Evolutionary conservation across 2,797 vertebrate species (phyloP).

Genomic region (Etheostoma perlongum): DNA sequence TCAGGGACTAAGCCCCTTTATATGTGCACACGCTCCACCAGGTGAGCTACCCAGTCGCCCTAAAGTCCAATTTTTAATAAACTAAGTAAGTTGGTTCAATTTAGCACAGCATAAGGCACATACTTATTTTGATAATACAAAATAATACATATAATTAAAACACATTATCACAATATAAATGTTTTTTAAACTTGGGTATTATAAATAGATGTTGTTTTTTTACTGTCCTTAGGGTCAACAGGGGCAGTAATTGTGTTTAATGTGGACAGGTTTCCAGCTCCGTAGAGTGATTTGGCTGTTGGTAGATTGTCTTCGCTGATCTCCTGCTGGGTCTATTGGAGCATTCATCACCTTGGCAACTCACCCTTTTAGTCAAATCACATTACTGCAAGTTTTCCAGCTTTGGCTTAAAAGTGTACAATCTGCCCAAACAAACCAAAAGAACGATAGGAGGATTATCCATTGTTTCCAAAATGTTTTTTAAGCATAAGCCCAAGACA

Average conservation of each 20-base stretch:
- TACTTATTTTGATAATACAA: not conserved
- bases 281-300: conserved; percentile 50
- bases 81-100: not conserved
- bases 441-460: not conserved
- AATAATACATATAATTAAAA: not conserved
- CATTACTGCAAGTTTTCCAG: conserved; percentile 50
- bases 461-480: conserved; percentile 38
- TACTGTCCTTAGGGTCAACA: conserved; percentile 14
- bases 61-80: not conserved
- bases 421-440: conserved; percentile 23
- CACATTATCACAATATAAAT: too few species aligned
- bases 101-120: not conserved
- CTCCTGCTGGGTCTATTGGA: conserved; percentile 71
- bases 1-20: too few species aligned
- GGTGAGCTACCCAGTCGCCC: too few species aligned
- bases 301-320: conserved; percentile 44
- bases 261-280: conserved; percentile 45
- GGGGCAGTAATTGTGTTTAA: conserved; percentile 27
- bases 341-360: conserved; percentile 78
- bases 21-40: too few species aligned
- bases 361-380: conserved; percentile 63
- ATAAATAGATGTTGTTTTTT: conserved; percentile 20
- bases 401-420: conserved; percentile 40
- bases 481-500: not conserved
- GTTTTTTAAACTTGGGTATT: not conserved